A percentile compares a stretch with the other conserved stretches of the same genome.
Conservation (phyloP, 2,797 vertebrate genomes). For the Clarias laeviceps region DNA sequence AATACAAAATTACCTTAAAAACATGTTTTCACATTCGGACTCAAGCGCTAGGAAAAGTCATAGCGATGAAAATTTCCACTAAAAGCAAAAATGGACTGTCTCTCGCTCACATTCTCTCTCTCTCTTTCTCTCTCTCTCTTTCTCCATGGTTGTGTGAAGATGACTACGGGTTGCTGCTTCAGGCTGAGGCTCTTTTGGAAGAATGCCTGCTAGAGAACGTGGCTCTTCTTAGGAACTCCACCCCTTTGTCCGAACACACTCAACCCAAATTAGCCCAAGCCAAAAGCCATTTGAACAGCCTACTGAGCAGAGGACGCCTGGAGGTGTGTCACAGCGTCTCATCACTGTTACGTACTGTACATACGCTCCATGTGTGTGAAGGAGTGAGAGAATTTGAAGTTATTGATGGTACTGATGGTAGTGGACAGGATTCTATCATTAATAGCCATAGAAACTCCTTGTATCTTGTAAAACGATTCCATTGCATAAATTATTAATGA, state of each 20-base stretch:
- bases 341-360: not conserved
- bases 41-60: not conserved
- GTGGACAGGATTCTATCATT: not conserved
- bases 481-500: not conserved
- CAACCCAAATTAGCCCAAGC: conserved; percentile 82
- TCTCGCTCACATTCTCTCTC: not conserved
- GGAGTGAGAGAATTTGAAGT: not conserved
- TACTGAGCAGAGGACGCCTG: conserved; percentile 87
- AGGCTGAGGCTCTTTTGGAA: conserved; percentile 88
- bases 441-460: not conserved
- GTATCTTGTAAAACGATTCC: not conserved
- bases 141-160: conserved; percentile 72
- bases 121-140: conserved; percentile 18
- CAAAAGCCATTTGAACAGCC: conserved; percentile 81
- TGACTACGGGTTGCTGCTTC: conserved; percentile 85
- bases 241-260: conserved; percentile 81
- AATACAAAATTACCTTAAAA: not conserved
- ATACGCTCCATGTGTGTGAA: not conserved
- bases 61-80: not conserved
- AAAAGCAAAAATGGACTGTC: not conserved
- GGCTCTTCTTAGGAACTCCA: conserved; percentile 78
- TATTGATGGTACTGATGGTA: not conserved
- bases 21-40: not conserved
- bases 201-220: conserved; percentile 87
- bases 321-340: conserved; percentile 77